phyloP scores from a whole-genome alignment of 2,888 invertebrate species.

The Dioctria rufipes region DNA sequence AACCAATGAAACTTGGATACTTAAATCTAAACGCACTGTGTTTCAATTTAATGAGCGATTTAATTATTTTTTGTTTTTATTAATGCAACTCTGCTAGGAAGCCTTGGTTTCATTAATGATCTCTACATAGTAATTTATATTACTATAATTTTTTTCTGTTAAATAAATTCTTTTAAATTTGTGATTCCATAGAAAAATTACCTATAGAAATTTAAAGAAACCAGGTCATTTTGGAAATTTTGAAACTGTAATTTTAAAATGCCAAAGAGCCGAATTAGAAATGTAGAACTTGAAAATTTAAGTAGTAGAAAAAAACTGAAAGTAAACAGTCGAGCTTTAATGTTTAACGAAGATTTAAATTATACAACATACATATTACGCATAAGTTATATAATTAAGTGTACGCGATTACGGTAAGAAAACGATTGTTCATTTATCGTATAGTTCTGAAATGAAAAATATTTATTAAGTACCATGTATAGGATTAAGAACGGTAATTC shows the following conservation, averaged over 20 bases:
- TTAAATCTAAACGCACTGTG: too few relatives aligned
- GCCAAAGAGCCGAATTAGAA: conserved; percentile 30
- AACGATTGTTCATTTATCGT: background rate
- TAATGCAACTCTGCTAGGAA: too few relatives aligned
- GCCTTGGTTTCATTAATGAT: too few relatives aligned
- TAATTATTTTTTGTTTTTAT: too few relatives aligned
- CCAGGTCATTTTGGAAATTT: conserved; percentile 8
- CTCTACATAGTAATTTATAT: too few relatives aligned
- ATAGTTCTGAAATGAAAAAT: conserved; percentile 1
- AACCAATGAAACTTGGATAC: too few relatives aligned
- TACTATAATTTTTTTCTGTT: too few relatives aligned
- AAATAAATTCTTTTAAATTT: too few relatives aligned
- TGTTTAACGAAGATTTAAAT: conserved; percentile 31
- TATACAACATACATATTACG: conserved; percentile 8
- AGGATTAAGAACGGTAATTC: background rate
- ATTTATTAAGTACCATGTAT: background rate
- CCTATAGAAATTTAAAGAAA: background rate
- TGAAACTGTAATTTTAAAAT: conserved; percentile 19
- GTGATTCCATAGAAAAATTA: background rate
- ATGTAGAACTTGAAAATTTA: background rate
- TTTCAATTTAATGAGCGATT: too few relatives aligned
- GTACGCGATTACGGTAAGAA: background rate
- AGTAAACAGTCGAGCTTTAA: conserved; percentile 49
- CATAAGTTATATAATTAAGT: conserved; percentile 28
- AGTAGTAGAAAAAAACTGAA: conserved; percentile 24